A percentile compares a stretch with the other conserved stretches of the same genome.
Conservation (phyloP, 2,797 vertebrate species). For the Synaphobranchus kaupii region DNA sequence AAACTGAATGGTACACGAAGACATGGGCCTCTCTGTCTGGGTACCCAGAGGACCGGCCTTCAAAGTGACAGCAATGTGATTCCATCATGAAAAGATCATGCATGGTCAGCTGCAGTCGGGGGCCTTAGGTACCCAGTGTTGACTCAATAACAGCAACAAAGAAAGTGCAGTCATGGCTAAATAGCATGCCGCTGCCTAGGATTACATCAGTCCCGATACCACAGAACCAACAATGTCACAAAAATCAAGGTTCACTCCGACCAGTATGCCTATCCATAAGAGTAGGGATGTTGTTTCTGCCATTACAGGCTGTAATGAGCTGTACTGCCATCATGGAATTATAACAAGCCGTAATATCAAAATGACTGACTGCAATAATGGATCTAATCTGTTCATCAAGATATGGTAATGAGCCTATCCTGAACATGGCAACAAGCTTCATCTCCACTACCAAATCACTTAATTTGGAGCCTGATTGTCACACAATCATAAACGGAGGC, state of each 20-base stretch:
- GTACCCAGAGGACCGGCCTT: neutral
- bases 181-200: slow-evolving; percentile 7
- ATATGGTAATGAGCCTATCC: slow-evolving; percentile 7
- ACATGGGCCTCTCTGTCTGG: neutral
- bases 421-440: neutral
- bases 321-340: neutral
- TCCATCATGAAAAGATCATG: slow-evolving; percentile 11
- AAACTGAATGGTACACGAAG: neutral
- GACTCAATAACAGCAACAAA: slow-evolving; percentile 8
- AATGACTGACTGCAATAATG: neutral
- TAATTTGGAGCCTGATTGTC: neutral
- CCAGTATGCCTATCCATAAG: neutral
- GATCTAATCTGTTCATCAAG: neutral
- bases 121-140: neutral
- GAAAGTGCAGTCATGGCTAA: slow-evolving; percentile 14
- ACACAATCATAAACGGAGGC: neutral
- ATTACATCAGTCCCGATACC: neutral
- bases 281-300: neutral
- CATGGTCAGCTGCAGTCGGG: slow-evolving; percentile 7
- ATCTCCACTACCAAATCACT: neutral
- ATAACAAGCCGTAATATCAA: neutral
- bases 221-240: slow-evolving; percentile 16
- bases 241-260: neutral
- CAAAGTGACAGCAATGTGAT: neutral
- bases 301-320: neutral